Conservation (phyloP, 35 echinoderm and acorn worm species). For the Ptychodera flava region DNA sequence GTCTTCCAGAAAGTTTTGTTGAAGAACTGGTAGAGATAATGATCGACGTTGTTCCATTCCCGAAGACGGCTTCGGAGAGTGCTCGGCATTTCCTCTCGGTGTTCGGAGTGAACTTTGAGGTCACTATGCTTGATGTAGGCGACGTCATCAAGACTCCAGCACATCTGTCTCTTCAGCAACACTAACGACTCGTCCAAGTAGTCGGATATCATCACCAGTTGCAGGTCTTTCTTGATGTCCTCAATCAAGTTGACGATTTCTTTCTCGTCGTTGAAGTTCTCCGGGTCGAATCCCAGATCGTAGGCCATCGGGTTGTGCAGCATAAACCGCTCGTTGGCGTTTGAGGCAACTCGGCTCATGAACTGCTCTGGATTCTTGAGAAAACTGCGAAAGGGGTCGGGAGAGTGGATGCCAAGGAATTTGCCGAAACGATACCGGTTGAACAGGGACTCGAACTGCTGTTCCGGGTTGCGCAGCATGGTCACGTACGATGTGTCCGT, state of each 20-base stretch:
- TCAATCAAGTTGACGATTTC: background rate
- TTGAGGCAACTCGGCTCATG: background rate
- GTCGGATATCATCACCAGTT: background rate
- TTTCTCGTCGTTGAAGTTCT: background rate
- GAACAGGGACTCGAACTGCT: background rate
- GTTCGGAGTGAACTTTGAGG: background rate
- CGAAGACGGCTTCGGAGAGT: background rate
- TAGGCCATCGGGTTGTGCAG: background rate
- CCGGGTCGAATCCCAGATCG: background rate
- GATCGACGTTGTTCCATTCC: background rate
- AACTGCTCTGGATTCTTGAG: background rate
- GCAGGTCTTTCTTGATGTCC: background rate
- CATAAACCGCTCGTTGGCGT: background rate
- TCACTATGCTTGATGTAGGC: background rate
- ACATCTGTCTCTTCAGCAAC: background rate
- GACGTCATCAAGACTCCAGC: background rate
- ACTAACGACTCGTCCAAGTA: background rate
- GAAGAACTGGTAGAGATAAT: background rate
- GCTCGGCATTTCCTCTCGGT: background rate
- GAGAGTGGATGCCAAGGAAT: background rate
- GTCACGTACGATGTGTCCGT: background rate
- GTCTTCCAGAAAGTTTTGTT: background rate
- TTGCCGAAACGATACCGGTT: background rate
- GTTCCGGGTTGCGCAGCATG: background rate
- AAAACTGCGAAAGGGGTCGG: background rate